Conservation (phyloP, 1,140 invertebrate species). For the Pseudomyrmex sp. region DNA sequence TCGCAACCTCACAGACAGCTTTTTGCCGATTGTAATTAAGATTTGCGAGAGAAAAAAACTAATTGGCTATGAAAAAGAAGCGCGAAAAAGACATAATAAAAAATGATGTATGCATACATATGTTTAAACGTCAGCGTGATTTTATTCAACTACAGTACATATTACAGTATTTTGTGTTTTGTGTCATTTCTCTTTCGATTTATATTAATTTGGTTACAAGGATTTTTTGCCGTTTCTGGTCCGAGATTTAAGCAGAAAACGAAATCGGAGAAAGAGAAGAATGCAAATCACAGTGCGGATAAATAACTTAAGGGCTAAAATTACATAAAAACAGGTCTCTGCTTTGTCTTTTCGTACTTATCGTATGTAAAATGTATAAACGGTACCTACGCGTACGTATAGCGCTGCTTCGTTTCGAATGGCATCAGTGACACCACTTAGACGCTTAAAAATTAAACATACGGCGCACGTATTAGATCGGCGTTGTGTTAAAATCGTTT, state of each 20-base stretch:
- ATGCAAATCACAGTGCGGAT: conserved; percentile 74
- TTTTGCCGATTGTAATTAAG: too few species aligned
- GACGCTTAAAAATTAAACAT: too few species aligned
- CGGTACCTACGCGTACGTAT: conserved; percentile 64
- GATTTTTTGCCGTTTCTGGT: background rate
- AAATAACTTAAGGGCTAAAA: conserved; percentile 77
- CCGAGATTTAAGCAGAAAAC: background rate
- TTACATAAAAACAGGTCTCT: conserved; percentile 70
- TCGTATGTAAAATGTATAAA: conserved; percentile 60
- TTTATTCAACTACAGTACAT: conserved; percentile 64
- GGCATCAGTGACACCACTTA: too few species aligned
- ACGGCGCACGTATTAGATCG: too few species aligned
- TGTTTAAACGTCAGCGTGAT: conserved; percentile 63
- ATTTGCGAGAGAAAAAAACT: too few species aligned
- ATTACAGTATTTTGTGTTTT: conserved; percentile 52
- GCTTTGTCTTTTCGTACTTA: conserved; percentile 60
- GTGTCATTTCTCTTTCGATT: conserved; percentile 35
- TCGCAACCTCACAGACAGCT: too few species aligned
- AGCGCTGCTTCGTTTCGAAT: conserved; percentile 39
- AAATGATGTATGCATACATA: too few species aligned
- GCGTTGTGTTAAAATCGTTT: background rate
- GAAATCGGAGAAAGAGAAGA: conserved; percentile 37
- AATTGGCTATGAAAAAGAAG: too few species aligned
- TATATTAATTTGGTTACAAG: conserved; percentile 8
- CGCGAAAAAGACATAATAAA: too few species aligned